A percentile compares a stretch with the other conserved stretches of the same genome.
These are phyloP conservation scores for Beroe ovata DNA, from an alignment of 37 sponge, comb jelly and placozoan genomes.

Conservation along the genomic window DNA sequence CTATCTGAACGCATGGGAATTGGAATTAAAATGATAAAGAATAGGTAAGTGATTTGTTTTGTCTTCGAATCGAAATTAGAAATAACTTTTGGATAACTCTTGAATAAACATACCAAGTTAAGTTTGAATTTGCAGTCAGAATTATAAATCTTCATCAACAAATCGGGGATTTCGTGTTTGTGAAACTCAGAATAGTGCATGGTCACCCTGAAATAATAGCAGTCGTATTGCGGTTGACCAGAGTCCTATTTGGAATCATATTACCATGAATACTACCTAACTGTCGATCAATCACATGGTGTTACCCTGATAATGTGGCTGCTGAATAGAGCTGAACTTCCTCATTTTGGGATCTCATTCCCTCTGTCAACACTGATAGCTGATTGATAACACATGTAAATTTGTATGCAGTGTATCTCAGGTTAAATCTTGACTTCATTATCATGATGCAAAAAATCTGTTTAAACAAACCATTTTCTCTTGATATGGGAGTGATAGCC, in stretches of 20 bases:
- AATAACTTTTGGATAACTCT: neutral
- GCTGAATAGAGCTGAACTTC: constrained; percentile 24
- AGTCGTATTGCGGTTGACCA: no score
- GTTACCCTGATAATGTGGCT: constrained; percentile 54
- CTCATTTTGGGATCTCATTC: constrained; percentile 13
- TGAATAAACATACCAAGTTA: neutral
- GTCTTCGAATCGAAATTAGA: no score
- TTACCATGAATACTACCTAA: no score
- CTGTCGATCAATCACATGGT: no score
- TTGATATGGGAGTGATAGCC: constrained; percentile 55
- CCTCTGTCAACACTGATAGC: constrained; percentile 22
- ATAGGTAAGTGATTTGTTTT: no score
- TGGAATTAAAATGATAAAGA: no score
- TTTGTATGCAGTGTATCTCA: no score
- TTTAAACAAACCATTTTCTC: constrained; percentile 39
- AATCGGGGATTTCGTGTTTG: constrained; percentile 1
- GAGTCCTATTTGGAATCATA: no score
- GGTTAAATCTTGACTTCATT: no score
- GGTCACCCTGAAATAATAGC: constrained; percentile 32
- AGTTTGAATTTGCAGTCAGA: neutral
- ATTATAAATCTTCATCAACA: constrained; percentile 32
- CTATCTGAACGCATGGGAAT: no score
- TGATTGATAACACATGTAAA: no score
- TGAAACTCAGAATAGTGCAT: constrained; percentile 66
- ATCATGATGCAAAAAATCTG: no score